Percentiles rank a stretch among this genome's conserved stretches.
Evolutionary conservation across 1,140 invertebrate genomes (phyloP).

Genomic region (Patella vulgata): DNA sequence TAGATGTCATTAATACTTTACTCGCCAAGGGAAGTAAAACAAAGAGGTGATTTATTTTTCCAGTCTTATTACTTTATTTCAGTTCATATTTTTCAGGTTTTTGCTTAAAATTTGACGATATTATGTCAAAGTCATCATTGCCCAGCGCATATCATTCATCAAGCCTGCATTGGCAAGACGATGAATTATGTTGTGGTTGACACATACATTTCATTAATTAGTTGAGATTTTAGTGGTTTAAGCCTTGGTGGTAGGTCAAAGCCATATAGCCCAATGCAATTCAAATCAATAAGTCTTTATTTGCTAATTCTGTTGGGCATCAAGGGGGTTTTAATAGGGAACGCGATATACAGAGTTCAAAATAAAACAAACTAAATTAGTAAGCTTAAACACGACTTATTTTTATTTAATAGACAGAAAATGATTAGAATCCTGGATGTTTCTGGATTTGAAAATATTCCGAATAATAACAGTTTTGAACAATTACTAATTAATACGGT

Average conservation of each 20-base stretch:
- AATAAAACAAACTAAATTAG: too few relatives aligned
- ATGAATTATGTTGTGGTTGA: too few relatives aligned
- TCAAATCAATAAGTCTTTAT: too few relatives aligned
- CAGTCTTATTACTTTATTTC: background rate
- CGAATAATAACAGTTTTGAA: slow-evolving; percentile 69
- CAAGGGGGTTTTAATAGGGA: too few relatives aligned
- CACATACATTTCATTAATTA: too few relatives aligned
- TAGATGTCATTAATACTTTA: slow-evolving; percentile 46
- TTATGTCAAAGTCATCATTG: background rate
- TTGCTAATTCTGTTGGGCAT: too few relatives aligned
- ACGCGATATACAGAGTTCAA: too few relatives aligned
- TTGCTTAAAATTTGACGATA: background rate
- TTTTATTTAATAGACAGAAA: slow-evolving; percentile 1
- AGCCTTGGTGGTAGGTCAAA: too few relatives aligned
- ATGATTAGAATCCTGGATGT: slow-evolving; percentile 47
- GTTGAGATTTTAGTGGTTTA: too few relatives aligned
- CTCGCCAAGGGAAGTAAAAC: slow-evolving; percentile 5
- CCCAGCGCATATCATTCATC: background rate
- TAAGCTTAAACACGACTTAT: too few relatives aligned
- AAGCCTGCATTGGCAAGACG: too few relatives aligned
- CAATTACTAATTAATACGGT: slow-evolving; percentile 51
- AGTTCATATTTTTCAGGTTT: background rate
- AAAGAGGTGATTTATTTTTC: background rate
- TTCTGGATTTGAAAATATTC: slow-evolving; percentile 56
- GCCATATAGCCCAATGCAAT: too few relatives aligned